Conservation (phyloP, 92 coral and sea anemone genomes). For the Parazoanthus darwini region DNA sequence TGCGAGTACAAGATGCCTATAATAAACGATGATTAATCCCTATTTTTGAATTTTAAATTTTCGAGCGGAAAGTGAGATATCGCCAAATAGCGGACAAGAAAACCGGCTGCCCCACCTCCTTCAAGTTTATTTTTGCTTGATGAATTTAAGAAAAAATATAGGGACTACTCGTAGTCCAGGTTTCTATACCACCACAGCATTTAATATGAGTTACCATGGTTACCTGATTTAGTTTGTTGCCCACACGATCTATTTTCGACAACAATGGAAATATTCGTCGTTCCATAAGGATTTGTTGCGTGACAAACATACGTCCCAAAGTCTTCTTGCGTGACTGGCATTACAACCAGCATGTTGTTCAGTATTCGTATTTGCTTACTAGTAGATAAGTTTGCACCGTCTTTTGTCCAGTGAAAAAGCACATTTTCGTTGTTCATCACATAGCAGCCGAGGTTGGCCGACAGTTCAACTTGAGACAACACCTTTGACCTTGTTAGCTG, state of each 20-base stretch:
- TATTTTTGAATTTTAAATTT: too few relatives aligned
- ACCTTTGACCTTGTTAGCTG: constrained; percentile 2
- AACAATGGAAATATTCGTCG: constrained; percentile 7
- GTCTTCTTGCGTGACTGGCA: constrained; percentile 12
- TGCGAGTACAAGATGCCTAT: too few relatives aligned
- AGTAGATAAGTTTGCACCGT: not conserved
- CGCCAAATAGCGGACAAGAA: too few relatives aligned
- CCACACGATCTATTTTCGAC: not conserved
- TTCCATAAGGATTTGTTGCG: constrained; percentile 26
- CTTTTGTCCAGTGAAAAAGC: constrained; percentile 25
- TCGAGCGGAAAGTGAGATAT: too few relatives aligned
- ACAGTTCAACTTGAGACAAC: not conserved
- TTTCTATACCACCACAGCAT: too few relatives aligned
- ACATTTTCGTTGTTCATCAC: constrained; percentile 15
- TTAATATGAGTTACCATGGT: not conserved
- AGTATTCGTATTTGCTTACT: not conserved
- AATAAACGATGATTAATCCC: too few relatives aligned
- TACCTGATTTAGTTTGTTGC: not conserved
- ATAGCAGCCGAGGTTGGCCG: constrained; percentile 25
- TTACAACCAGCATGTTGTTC: constrained; percentile 18
- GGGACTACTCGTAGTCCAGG: too few relatives aligned
- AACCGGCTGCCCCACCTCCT: too few relatives aligned
- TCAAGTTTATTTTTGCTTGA: too few relatives aligned
- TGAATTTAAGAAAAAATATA: too few relatives aligned
- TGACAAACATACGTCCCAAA: constrained; percentile 32